Conservation (phyloP, 2,113 vertebrate species). For the Gila orcuttii region DNA sequence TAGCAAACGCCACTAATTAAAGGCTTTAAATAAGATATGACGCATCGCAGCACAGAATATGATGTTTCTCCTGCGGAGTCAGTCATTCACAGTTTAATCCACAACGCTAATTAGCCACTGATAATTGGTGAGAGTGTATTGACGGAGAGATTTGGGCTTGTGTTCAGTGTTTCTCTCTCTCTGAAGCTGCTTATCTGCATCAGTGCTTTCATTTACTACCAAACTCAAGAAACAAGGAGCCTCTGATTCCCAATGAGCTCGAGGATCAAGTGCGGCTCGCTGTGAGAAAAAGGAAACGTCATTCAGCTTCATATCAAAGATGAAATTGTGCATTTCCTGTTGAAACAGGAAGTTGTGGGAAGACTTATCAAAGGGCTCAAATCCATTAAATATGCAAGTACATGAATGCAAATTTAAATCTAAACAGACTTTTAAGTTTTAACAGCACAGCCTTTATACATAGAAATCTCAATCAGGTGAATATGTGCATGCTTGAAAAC, state of each 20-base stretch:
- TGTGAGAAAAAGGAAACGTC: neutral
- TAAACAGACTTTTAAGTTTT: neutral
- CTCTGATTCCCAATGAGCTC: conserved; percentile 29
- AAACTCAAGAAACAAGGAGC: conserved; percentile 33
- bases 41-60: too few species aligned
- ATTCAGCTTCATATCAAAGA: neutral
- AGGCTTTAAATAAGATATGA: too few species aligned
- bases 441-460: neutral
- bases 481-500: neutral
- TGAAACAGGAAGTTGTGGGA: neutral
- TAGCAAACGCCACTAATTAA: too few species aligned
- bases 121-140: conserved; percentile 56
- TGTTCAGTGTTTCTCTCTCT: conserved; percentile 39
- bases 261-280: conserved; percentile 12
- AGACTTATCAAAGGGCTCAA: neutral
- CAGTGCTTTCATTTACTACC: conserved; percentile 49
- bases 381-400: neutral
- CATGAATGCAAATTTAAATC: neutral
- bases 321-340: neutral
- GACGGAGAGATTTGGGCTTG: conserved; percentile 43
- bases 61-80: neutral
- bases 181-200: conserved; percentile 50
- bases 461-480: neutral
- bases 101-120: conserved; percentile 51
- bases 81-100: conserved; percentile 48